Conservation (phyloP, 2,888 invertebrate species). For the Epistrophe eligans region DNA sequence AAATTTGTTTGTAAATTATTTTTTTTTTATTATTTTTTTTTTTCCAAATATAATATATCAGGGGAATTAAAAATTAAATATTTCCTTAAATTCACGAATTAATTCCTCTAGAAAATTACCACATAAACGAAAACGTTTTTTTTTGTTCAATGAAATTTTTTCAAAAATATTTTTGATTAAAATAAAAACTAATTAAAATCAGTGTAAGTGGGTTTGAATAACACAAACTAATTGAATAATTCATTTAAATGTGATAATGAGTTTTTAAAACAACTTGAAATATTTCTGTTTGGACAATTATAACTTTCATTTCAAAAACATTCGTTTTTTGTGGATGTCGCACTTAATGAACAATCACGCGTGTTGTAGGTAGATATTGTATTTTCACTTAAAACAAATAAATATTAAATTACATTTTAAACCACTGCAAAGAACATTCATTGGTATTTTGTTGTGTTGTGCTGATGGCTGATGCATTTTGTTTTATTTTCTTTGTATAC, state of each 20-base stretch:
- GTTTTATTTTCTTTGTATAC: background rate
- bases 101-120: no score
- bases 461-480: background rate
- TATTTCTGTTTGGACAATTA: slow-evolving; percentile 17
- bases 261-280: slow-evolving; percentile 13
- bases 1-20: no score
- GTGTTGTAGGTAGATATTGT: background rate
- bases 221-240: slow-evolving; percentile 11
- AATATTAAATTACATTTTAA: slow-evolving; percentile 20
- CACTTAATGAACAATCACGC: slow-evolving; percentile 27
- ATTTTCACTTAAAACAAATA: slow-evolving; percentile 15
- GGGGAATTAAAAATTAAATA: no score
- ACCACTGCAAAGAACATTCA: slow-evolving; percentile 4
- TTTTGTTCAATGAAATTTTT: background rate
- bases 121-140: no score
- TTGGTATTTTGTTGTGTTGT: background rate
- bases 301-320: slow-evolving; percentile 18
- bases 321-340: slow-evolving; percentile 3
- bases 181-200: background rate
- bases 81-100: no score
- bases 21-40: no score
- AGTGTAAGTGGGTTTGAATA: slow-evolving; percentile 6
- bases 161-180: background rate
- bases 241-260: slow-evolving; percentile 6
- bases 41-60: no score